phyloP scores from a whole-genome alignment of 2,888 invertebrate species.

The Phyto melanocephala region DNA sequence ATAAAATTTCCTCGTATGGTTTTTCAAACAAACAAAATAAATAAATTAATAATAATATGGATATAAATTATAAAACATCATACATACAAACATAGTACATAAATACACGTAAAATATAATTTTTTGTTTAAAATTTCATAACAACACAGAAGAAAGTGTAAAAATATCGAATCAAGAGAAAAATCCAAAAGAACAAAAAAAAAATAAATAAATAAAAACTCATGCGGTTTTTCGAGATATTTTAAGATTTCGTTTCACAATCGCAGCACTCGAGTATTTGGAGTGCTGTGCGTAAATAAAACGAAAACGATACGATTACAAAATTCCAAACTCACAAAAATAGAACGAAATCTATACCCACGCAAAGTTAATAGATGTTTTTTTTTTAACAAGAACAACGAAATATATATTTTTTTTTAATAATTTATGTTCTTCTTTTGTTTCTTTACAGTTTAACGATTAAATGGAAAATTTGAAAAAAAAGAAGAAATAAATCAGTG shows the following conservation, averaged over 20 bases:
- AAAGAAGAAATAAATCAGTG: not conserved
- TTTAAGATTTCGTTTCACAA: constrained; percentile 77
- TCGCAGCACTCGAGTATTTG: not conserved
- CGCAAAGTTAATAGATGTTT: constrained; percentile 56
- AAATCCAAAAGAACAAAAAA: not conserved
- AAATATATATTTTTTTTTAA: not conserved
- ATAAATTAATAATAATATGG: no score
- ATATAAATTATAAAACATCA: no score
- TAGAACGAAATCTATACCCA: constrained; percentile 53
- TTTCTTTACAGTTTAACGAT: constrained; percentile 30
- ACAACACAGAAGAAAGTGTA: constrained; percentile 6
- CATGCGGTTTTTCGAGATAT: constrained; percentile 74
- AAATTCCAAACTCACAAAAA: constrained; percentile 26
- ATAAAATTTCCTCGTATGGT: constrained; percentile 30
- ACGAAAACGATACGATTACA: constrained; percentile 53
- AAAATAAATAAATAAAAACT: constrained; percentile 35
- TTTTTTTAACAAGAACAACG: not conserved
- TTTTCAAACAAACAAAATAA: no score
- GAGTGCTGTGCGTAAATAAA: constrained; percentile 44
- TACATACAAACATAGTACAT: no score
- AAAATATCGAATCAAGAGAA: not conserved
- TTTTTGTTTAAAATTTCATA: constrained; percentile 48
- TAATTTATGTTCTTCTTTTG: not conserved
- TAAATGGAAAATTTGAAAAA: not conserved
- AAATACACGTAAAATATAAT: not conserved